Base-by-base conservation (phyloP, 1,140 invertebrate species). In the Pteromalus puparum region DNA sequence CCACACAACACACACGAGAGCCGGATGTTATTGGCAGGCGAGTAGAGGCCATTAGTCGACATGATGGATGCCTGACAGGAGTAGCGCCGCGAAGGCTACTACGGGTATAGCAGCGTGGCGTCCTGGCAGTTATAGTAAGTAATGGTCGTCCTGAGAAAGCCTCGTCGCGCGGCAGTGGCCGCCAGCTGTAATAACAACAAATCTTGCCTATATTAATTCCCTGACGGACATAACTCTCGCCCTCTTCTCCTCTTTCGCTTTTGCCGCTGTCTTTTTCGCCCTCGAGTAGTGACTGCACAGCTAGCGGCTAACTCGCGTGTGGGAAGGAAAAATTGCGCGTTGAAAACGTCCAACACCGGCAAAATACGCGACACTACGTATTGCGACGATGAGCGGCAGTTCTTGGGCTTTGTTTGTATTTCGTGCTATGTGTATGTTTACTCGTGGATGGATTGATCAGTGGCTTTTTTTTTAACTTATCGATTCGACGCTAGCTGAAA, bases 21-120 rank as follows among this genome's bases (percentile, higher is more conserved):
- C 85, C 90, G 89, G 89, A 90, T 93, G 91, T 92, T 92, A 93
- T 93, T 93, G 92, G 91, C 92, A 93, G 91, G 85, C 91, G 91
- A 92, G 92, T 90, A 85, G 90, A 91, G 88, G 88, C 91, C 92
- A 92, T 93, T 92, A 93, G 91, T 92, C 89, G 90, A 88, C 87
- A 92, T 92, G 92, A 93, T 92, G 92, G 92, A 93, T 92, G 92
- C 90, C 89, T 92, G 92, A 93, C 92, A 93, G 90, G 87, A 90
- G 42, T 70, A 70, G 67, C 67, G 67, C 24, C 67, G 53, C 53
- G 53, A 61, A 61, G 53, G 53, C 53, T 61, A 61, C 15, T 7
- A 4, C 34, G 12, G 13, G 74, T 13, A n/a, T n/a, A 6, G 10
- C 5, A n/a, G 48, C 77, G 10, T 4, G 26, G 30, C 28, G 65